phyloP scores from a whole-genome alignment of 2,113 vertebrate genomes.

The Larimichthys crocea region DNA sequence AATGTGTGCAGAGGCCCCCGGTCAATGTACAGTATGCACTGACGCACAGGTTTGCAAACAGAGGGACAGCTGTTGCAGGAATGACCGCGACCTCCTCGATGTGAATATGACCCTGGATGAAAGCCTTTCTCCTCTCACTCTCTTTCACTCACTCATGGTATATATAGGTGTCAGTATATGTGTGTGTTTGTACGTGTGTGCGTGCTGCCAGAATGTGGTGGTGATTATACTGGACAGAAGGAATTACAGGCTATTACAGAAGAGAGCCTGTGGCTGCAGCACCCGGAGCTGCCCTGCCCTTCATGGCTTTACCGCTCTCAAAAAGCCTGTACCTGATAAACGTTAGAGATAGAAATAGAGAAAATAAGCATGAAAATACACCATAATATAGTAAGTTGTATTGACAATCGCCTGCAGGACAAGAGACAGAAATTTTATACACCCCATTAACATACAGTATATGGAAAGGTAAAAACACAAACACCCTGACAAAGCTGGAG shows the following conservation, averaged over 20 bases:
- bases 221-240: constrained; percentile 78
- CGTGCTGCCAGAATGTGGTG: constrained; percentile 60
- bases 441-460: constrained; percentile 3
- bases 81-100: background rate
- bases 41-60: constrained; percentile 34
- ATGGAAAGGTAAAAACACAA: constrained; percentile 6
- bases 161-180: background rate
- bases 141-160: background rate
- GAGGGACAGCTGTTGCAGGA: constrained; percentile 21
- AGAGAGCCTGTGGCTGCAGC: constrained; percentile 70
- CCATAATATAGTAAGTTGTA: constrained; percentile 27
- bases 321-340: constrained; percentile 65
- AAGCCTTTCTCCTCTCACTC: constrained; percentile 32
- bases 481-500: constrained; percentile 13
- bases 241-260: constrained; percentile 81
- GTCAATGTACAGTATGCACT: background rate
- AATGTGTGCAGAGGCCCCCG: constrained; percentile 13
- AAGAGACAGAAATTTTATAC: constrained; percentile 7
- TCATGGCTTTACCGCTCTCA: constrained; percentile 66
- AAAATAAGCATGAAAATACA: constrained; percentile 53
- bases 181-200: constrained; percentile 28
- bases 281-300: constrained; percentile 69
- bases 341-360: constrained; percentile 60
- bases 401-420: constrained; percentile 26
- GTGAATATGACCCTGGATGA: constrained; percentile 27